phyloP scores from a whole-genome alignment of 2,888 invertebrate genomes.

The Arge pagana region DNA sequence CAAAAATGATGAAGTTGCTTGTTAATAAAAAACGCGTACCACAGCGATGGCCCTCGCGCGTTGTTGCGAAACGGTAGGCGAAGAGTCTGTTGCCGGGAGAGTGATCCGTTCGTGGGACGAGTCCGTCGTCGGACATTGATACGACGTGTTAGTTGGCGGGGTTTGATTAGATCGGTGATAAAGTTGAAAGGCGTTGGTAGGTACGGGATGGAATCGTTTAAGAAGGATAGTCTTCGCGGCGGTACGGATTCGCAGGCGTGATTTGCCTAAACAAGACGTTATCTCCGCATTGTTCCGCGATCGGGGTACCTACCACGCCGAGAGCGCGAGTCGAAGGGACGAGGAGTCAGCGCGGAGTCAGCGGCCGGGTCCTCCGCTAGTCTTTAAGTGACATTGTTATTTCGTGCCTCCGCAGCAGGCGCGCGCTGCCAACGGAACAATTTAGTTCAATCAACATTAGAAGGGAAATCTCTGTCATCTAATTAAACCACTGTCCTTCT shows the following conservation, averaged over 20 bases:
- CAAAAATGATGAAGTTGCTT: no score
- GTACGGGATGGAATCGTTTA: no score
- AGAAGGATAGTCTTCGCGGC: no score
- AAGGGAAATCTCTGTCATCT: constrained; percentile 54
- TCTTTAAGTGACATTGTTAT: constrained; percentile 8
- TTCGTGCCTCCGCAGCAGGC: constrained; percentile 12
- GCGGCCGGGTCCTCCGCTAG: neutral
- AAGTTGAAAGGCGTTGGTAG: no score
- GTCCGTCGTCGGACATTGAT: no score
- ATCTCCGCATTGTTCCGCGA: constrained; percentile 47
- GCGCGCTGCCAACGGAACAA: constrained; percentile 48
- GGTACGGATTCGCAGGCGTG: constrained; percentile 21
- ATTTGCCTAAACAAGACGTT: constrained; percentile 42
- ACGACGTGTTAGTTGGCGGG: no score
- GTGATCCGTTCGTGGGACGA: no score
- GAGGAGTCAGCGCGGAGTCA: constrained; percentile 8
- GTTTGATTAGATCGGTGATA: no score
- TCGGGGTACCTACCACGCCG: constrained; percentile 33
- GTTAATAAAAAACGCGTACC: no score
- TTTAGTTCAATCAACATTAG: constrained; percentile 59
- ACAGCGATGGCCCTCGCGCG: no score
- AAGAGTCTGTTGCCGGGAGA: no score
- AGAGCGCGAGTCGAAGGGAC: constrained; percentile 23
- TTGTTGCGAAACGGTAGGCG: no score
- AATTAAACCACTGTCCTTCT: constrained; percentile 54